Evolutionary conservation across 2,797 vertebrate genomes (phyloP), one percentile per base, ranked within the genome.

Genomic region (Urophycis tenuis): DNA sequence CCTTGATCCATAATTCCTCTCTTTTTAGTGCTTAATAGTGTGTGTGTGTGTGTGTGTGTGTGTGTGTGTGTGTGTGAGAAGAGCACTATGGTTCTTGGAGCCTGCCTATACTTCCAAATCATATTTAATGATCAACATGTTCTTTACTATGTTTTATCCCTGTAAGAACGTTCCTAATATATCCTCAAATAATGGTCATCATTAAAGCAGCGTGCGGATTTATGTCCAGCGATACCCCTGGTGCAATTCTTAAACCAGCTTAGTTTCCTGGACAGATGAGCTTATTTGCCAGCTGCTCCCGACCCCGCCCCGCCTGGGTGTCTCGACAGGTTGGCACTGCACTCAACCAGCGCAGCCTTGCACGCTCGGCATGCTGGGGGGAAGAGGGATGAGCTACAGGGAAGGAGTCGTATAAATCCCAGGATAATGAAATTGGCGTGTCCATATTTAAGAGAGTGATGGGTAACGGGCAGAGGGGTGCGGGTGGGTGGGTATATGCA

Each of bases 371-470:
- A 60, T 10, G 53, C 45, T 53, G n/a, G 76, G 75, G 75, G 80
- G 82, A 75, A 64, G 76, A 82, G 70, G 77, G 83, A 34, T 67
- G 69, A 81, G 76, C 19, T 72, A 75, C 81, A 39, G 74, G 77
- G 60, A 75, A 31, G 49, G 31, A 30, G 60, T 49, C 17, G 72
- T 80, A 89, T 88, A 82, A 84, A 84, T 90, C 84, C 77, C 77
- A 22, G 8, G 22, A 80, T 88, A 85, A 88, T 87, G 81, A 81
- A 83, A 85, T 83, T 85, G 80, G 53, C 53, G 4, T 80, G 75
- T 82, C 83, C 80, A 76, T 82, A 83, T 84, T 86, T 83, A 82
- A 86, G 82, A 60, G 78, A 81, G 75, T n/a, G 53, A 85, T 71
- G 72, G 30, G 71, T 78, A 80, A 81, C 82, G 79, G 60, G 39